Evolutionary conservation across 2,113 vertebrate genomes (phyloP), one percentile per base, ranked within the genome.

Genomic region (Kryptolebias marmoratus): DNA sequence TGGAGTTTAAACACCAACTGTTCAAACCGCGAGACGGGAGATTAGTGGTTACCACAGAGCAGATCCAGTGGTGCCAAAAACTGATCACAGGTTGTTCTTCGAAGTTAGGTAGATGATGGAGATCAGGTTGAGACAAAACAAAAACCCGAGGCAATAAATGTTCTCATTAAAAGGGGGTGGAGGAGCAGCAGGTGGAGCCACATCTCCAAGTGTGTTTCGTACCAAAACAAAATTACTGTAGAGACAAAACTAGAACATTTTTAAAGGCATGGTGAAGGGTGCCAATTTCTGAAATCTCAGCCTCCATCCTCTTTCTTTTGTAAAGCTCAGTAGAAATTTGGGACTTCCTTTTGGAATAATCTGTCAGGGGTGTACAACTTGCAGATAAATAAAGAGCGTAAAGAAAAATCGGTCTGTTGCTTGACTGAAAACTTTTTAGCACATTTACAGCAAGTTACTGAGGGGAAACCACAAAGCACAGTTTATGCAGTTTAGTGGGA

Each of bases 1-100:
- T 90, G 94, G 68, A 99, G 90, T 79, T 95, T 98, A 65, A 99
- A 92, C 60, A 97, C 94, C 61, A 97, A 70, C 97, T 99, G 65
- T 32, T 4, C 39, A 61, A 47, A 44, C 8, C 12, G 0, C 22
- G 0, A 56, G 14, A 58, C 1, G 50, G 1, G 14, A 56, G 11
- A 70, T 7, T 2, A 0, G 27, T 39, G 27, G 55, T 63, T n/a
- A 27, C 14, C 48, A 53, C 13, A 56, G 47, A 72, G 28, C 9
- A 16, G 36, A 1, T 52, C 4, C 22, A 60, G 12, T 12, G 11
- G 5, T 22, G 32, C 11, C 42, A 30, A 42, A 12, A 67, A 53
- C 42, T 0, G 1, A 36, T 22, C 3, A 15, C n/a, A 64, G 42
- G 36, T 5, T 47, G 8, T 66, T 73, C 45, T 32, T 8, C 0